Evolutionary conservation across 2,113 vertebrate genomes (phyloP).

Genomic region (Cheilinus undulatus): DNA sequence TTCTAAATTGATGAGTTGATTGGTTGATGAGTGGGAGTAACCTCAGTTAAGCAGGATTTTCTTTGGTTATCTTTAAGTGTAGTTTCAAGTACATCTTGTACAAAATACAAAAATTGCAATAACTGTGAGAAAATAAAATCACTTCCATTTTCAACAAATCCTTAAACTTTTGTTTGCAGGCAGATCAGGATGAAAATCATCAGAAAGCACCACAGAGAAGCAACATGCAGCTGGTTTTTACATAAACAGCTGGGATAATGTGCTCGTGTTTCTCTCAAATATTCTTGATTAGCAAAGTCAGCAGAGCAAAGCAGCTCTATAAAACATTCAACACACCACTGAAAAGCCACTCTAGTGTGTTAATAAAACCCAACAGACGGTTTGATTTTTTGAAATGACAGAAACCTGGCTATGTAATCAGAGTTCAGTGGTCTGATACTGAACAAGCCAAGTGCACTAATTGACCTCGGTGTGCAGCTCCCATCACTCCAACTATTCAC

Average conservation of each 20-base stretch:
- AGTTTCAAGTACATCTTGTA: too few relatives aligned
- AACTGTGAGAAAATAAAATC: neutral
- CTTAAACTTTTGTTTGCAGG: neutral
- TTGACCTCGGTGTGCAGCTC: constrained; percentile 32
- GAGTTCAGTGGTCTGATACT: constrained; percentile 43
- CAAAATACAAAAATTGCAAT: neutral
- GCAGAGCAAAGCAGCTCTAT: constrained; percentile 41
- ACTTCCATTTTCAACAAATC: neutral
- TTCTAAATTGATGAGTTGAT: too few relatives aligned
- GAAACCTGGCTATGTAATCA: constrained; percentile 22
- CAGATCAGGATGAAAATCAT: constrained; percentile 4
- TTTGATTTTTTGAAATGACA: constrained; percentile 29
- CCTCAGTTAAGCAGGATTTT: too few relatives aligned
- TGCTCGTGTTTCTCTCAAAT: constrained; percentile 27
- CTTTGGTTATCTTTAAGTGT: too few relatives aligned
- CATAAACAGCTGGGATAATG: constrained; percentile 50
- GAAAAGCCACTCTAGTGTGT: constrained; percentile 4
- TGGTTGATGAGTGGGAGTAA: too few relatives aligned
- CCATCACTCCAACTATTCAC: constrained; percentile 25
- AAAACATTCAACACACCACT: neutral
- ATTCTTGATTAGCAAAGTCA: constrained; percentile 51
- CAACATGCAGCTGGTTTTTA: constrained; percentile 39
- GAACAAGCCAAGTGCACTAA: constrained; percentile 53
- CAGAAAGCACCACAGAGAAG: constrained; percentile 19
- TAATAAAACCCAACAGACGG: constrained; percentile 35